These are phyloP conservation scores for Pogonomyrmex barbatus DNA, from an alignment of 1,140 invertebrate species.

Conservation along the genomic window DNA sequence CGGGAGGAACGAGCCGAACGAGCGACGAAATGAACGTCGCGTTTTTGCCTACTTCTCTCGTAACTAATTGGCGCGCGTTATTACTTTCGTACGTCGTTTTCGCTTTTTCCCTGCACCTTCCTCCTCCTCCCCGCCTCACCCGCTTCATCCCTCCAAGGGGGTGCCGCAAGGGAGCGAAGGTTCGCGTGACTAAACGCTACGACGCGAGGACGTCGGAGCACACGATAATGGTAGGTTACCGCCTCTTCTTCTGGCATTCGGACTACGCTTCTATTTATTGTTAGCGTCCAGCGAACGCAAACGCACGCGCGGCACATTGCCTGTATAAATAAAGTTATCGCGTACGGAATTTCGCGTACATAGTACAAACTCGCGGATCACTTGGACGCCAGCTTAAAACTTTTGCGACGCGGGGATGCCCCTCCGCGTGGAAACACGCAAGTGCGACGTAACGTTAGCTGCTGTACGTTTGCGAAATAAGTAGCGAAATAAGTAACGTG, in stretches of 20 bases:
- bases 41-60: conserved; percentile 56
- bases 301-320: neutral
- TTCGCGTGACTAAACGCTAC: conserved; percentile 67
- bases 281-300: conserved; percentile 33
- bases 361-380: conserved; percentile 13
- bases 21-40: conserved; percentile 35
- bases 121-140: neutral
- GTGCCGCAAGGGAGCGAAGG: conserved; percentile 40
- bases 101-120: conserved; percentile 17
- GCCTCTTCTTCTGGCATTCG: conserved; percentile 62
- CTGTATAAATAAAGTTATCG: conserved; percentile 60
- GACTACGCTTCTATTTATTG: conserved; percentile 57
- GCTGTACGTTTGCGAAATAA: neutral
- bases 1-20: conserved; percentile 8
- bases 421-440: conserved; percentile 41
- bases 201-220: conserved; percentile 63
- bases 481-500: neutral
- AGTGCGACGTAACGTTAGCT: conserved; percentile 26
- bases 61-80: conserved; percentile 62
- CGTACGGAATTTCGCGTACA: conserved; percentile 36
- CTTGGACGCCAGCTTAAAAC: conserved; percentile 36
- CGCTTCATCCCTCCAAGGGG: conserved; percentile 11
- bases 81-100: conserved; percentile 60
- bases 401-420: conserved; percentile 9
- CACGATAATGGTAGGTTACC: conserved; percentile 64